Base-by-base conservation (phyloP, 2,888 invertebrate species). In the Cantharis lateralis region DNA sequence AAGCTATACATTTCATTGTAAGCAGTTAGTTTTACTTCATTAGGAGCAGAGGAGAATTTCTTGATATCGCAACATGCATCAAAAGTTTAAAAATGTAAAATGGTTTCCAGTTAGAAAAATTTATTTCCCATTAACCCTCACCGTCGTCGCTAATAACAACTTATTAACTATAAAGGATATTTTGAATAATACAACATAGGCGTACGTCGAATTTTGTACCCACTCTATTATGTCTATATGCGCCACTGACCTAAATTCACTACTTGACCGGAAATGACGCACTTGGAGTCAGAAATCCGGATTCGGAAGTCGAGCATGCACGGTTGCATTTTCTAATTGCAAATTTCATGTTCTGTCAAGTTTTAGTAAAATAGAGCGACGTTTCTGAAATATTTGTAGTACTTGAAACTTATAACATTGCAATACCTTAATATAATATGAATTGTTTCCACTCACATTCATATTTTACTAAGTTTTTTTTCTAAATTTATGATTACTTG, bases 231-330 rank as follows among this genome's bases (percentile, higher is more conserved):
- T 48, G 48, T 48, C n/a, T n/a, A 48, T n/a, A n/a, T 48, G 9
- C 48, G 48, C 48, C n/a, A 48, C 48, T 48, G 48, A 48, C n/a
- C 48, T 5, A 48, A 48, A 48, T 48, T 48, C 48, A 48, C 48
- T 48, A 48, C 68, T 74, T 71, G 72, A 71, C 77, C 76, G 77
- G 77, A 77, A 66, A 63, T 20, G 48, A 77, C 74, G 74, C 77
- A 77, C 77, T 77, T 74, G 70, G 66, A 24, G 73, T 70, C 68
- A 76, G 76, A 76, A 76, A 76, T 76, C 76, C 73, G 76, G 71
- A 18, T 63, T 18, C 71, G 70, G 48, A 70, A 70, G 48, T 28
- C 48, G 24, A 69, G 16, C 26, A 28, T 28, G 28, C 32, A 28
- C 69, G 69, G 26, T 63, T 32, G 71, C 71, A 63, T 63, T 64